A percentile compares a stretch with the other conserved stretches of the same genome.
Conservation (phyloP, 2,888 invertebrate genomes). For the Pardosa pseudoannulata region DNA sequence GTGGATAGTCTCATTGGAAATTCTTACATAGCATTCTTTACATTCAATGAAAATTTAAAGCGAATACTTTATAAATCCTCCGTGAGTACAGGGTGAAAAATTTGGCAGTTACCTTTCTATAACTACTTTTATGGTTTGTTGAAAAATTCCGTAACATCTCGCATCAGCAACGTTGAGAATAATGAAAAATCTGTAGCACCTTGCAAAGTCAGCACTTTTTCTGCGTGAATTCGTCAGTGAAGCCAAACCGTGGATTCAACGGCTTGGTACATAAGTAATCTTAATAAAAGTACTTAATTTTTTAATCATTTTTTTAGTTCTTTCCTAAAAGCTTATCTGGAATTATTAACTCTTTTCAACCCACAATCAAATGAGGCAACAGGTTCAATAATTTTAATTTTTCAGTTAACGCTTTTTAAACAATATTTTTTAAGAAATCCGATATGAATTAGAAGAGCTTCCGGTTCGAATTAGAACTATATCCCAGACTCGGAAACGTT, state of each 20-base stretch:
- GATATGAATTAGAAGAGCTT: too few relatives aligned
- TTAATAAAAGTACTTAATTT: too few relatives aligned
- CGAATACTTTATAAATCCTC: not conserved
- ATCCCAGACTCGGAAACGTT: too few relatives aligned
- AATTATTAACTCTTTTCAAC: too few relatives aligned
- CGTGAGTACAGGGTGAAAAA: not conserved
- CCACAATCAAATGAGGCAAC: too few relatives aligned
- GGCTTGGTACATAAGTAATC: too few relatives aligned
- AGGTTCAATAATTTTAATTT: too few relatives aligned
- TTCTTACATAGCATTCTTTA: constrained; percentile 1
- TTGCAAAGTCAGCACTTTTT: not conserved
- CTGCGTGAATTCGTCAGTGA: not conserved
- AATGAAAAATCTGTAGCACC: not conserved
- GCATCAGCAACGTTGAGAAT: not conserved
- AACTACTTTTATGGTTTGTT: not conserved
- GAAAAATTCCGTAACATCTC: not conserved
- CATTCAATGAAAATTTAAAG: not conserved
- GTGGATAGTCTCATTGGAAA: not conserved
- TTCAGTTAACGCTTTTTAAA: too few relatives aligned
- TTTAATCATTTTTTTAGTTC: too few relatives aligned
- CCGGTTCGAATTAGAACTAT: too few relatives aligned
- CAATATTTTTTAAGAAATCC: too few relatives aligned
- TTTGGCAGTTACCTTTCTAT: constrained; percentile 6
- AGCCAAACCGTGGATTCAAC: not conserved
- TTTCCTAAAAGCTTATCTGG: too few relatives aligned